Evolutionary conservation across 1,140 invertebrate genomes (phyloP).

Genomic region (Saxidomus purpurata): DNA sequence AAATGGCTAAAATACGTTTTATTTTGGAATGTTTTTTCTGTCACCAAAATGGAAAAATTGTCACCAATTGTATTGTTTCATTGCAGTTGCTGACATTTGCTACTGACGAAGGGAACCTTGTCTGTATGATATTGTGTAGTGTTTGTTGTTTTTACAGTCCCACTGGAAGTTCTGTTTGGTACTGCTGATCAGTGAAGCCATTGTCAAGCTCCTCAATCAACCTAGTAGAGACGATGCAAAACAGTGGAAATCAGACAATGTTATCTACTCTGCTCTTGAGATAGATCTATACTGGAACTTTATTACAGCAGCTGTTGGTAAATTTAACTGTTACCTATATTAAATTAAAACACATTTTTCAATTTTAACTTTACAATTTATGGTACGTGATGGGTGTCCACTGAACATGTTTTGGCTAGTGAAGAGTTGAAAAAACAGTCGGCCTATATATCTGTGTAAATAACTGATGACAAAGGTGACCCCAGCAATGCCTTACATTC

Average conservation of each 20-base stretch:
- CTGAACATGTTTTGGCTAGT: background rate
- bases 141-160: slow-evolving; percentile 69
- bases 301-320: slow-evolving; percentile 76
- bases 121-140: too few relatives aligned
- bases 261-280: slow-evolving; percentile 82
- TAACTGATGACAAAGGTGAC: too few relatives aligned
- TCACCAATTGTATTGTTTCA: too few relatives aligned
- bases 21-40: too few relatives aligned
- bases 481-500: too few relatives aligned
- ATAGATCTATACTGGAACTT: slow-evolving; percentile 82
- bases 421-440: background rate
- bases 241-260: slow-evolving; percentile 69
- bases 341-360: background rate
- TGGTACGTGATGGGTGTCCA: background rate
- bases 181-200: slow-evolving; percentile 83
- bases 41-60: too few relatives aligned
- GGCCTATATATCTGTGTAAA: background rate
- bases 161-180: slow-evolving; percentile 81
- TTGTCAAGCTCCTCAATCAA: slow-evolving; percentile 76
- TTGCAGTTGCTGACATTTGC: too few relatives aligned
- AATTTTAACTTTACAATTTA: background rate
- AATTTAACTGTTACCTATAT: background rate
- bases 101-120: too few relatives aligned
- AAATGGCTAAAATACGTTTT: too few relatives aligned
- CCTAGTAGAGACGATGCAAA: slow-evolving; percentile 31